These are phyloP conservation scores for Micropterix aruncella DNA, from an alignment of 2,888 invertebrate genomes.

Conservation along the genomic window DNA sequence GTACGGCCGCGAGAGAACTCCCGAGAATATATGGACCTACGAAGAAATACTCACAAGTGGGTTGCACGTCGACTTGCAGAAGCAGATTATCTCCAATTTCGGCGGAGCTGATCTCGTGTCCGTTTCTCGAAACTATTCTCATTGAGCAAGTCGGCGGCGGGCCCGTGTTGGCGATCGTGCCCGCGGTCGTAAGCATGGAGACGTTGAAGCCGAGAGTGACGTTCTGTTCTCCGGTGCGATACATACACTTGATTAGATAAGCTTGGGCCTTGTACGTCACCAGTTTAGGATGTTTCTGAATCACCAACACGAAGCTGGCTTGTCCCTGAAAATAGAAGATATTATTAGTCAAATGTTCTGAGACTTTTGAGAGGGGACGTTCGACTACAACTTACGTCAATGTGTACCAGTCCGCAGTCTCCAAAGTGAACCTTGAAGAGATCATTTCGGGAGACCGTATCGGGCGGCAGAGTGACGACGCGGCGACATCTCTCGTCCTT, in stretches of 20 bases:
- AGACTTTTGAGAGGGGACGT: too few species aligned
- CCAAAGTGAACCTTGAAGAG: constrained; percentile 84
- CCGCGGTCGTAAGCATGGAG: constrained; percentile 88
- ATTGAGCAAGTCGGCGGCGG: constrained; percentile 87
- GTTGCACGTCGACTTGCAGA: constrained; percentile 73
- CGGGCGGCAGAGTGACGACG: constrained; percentile 61
- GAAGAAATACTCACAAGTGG: constrained; percentile 50
- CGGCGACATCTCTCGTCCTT: constrained; percentile 83
- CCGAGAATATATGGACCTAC: too few species aligned
- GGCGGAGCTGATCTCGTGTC: constrained; percentile 80
- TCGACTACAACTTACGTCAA: constrained; percentile 50
- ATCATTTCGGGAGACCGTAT: constrained; percentile 50
- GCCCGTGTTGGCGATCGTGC: constrained; percentile 89
- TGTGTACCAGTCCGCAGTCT: constrained; percentile 80
- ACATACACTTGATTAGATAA: constrained; percentile 91
- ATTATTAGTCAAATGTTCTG: too few species aligned
- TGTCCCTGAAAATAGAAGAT: constrained; percentile 47
- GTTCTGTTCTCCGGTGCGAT: constrained; percentile 87
- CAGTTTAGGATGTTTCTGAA: constrained; percentile 92
- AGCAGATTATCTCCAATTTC: constrained; percentile 85
- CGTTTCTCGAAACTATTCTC: constrained; percentile 77
- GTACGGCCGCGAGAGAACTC: too few species aligned
- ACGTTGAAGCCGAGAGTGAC: constrained; percentile 89
- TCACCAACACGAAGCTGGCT: constrained; percentile 85
- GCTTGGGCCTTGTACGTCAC: constrained; percentile 91